Conservation (phyloP, 2,888 invertebrate species). For the Maniola hyperantus region DNA sequence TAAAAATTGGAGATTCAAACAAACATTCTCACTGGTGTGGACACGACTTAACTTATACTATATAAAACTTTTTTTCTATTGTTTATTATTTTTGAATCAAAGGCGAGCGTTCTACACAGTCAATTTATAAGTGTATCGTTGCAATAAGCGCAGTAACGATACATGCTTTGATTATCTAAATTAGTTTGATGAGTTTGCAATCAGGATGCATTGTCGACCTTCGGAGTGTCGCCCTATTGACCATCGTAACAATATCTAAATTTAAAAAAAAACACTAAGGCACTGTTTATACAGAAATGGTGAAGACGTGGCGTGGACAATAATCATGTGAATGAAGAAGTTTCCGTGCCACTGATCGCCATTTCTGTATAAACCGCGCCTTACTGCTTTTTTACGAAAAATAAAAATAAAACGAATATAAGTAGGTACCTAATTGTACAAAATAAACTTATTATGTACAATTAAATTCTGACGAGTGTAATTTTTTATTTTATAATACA, state of each 20-base stretch:
- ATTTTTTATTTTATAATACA: too few species aligned
- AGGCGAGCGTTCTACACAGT: neutral
- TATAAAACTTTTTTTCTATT: too few species aligned
- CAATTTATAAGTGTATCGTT: neutral
- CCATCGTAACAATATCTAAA: neutral
- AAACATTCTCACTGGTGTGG: too few species aligned
- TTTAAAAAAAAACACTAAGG: neutral
- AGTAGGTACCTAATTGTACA: neutral
- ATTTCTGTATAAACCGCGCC: neutral
- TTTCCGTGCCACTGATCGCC: neutral
- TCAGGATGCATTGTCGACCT: conserved; percentile 29
- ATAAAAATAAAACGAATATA: neutral
- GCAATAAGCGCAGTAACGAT: conserved; percentile 21
- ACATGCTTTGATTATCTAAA: conserved; percentile 35
- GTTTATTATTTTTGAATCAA: too few species aligned
- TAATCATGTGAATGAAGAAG: too few species aligned
- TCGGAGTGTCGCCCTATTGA: conserved; percentile 23
- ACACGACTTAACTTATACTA: too few species aligned
- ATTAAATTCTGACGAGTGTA: neutral
- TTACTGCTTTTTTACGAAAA: neutral
- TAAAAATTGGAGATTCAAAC: too few species aligned
- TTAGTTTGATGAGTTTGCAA: conserved; percentile 33
- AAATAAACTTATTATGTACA: neutral
- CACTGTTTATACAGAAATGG: neutral
- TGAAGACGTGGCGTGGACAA: neutral